Base-by-base conservation (phyloP, 2,113 vertebrate species). In the Nothoprocta pentlandii region DNA sequence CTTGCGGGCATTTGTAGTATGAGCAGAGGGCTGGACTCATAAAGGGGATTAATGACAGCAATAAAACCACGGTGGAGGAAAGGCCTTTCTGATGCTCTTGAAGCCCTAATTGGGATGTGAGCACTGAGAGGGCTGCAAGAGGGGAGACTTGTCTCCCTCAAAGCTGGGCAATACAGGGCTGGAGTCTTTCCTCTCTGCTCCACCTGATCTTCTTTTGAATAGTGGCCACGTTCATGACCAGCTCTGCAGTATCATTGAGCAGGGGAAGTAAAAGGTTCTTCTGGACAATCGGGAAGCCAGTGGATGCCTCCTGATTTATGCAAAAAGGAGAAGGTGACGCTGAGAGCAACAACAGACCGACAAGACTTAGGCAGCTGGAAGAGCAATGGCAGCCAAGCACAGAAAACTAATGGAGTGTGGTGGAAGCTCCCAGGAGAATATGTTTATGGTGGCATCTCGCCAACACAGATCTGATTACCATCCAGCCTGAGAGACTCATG, bases 361-460 rank as follows among this genome's bases (percentile, higher is more conserved):
- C 16, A 8, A 71, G 91, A 14, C 69, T 78, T 34, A 51, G 90
- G 85, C 85, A 92, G 88, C 64, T 58, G 86, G 66, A 53, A 12
- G 47, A 76, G 83, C 85, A 42, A 62, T 1, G 69, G 71, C 54
- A 74, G 94, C 93, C 85, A 59, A 88, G 79, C 1, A 61, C 77
- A 84, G 62, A 47, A 87, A 80, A 30, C 69, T 66, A 41, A 71
- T 4, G 77, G 80, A 87, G 56, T 30, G 71, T 16, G 61, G 53
- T 71, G 62, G 93, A 71, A 88, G 94, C 82, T 94, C 42, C 0
- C 1, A 79, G 88, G 82, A 84, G 92, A 73, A 41, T 7, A 0
- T 93, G 74, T 92, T 95, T 88, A 69, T 6, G 66, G 93, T 95
- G 94, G 93, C 92, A 58, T 3, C 73, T 46, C 88, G 94, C 95